Evolutionary conservation across 2,888 invertebrate genomes (phyloP), one percentile per base, ranked within the genome.

Genomic region (Branchinecta sandiegonensis): DNA sequence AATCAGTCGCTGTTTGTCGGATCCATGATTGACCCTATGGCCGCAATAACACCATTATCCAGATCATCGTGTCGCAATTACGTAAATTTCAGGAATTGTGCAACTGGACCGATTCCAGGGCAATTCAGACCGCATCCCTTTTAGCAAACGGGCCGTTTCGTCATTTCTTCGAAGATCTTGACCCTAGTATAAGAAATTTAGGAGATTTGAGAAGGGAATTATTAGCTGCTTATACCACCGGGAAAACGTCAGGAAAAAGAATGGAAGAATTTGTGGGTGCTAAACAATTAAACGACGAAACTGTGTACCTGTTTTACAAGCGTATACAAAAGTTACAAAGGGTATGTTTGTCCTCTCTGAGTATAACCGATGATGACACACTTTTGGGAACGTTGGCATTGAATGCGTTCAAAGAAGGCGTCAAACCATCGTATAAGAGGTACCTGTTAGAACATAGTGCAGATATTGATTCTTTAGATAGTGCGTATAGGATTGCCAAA

Each of bases 301-400:
- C 8, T 8, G 56, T 56, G 1, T 56, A 56, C 17, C 17, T 56
- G 56, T 56, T 56, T 8, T 56, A 10, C 11, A 56, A 17, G 17
- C n/a, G 11, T 14, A 56, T 56, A 56, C 9, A 56, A 56, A 56
- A 56, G 17, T 56, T 56, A 56, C 14, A 56, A 56, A 56, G 56
- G 56, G n/a, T 17, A 56, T 56, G 8, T 8, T 5, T 7, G 8
- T 7, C 8, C n/a, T 8, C 8, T 5, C 14, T 56, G 8, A 14
- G 14, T n/a, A 14, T 8, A n/a, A 56, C n/a, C 14, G 56, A 56
- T 56, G 56, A 56, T 8, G 56, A 5, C 14, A 5, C 14, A 56
- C n/a, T 56, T 14, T 14, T 56, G n/a, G 56, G 56, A 56, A 56
- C n/a, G 8, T 14, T 56, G n/a, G 8, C 6, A 7, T 14, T 56